phyloP scores from a whole-genome alignment of 2,888 invertebrate species.

The Limnephilus rhombicus region DNA sequence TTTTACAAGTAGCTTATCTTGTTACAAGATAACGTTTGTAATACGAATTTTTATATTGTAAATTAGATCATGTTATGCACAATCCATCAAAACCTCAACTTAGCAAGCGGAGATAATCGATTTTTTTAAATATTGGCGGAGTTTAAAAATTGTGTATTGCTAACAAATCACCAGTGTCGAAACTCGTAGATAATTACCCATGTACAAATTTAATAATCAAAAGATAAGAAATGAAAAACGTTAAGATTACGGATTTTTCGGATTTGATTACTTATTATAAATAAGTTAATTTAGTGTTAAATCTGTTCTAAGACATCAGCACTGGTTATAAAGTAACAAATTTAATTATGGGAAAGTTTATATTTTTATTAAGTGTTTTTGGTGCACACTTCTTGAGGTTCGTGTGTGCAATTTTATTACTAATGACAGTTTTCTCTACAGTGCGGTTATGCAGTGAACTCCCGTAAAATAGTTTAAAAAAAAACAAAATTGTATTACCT shows the following conservation, averaged over 20 bases:
- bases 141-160: too few species aligned
- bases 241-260: not conserved
- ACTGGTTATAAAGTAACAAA: not conserved
- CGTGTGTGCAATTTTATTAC: not conserved
- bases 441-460: too few species aligned
- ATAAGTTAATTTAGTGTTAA: not conserved
- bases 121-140: too few species aligned
- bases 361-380: not conserved
- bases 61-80: too few species aligned
- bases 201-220: not conserved
- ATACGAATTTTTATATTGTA: too few species aligned
- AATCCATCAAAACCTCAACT: too few species aligned
- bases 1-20: too few species aligned
- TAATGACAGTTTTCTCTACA: not conserved
- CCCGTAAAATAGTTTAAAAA: too few species aligned
- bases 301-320: not conserved
- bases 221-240: not conserved
- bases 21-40: too few species aligned
- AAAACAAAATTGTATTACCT: too few species aligned
- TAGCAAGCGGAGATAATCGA: too few species aligned
- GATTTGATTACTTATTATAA: not conserved
- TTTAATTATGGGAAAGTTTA: not conserved
- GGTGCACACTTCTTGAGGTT: not conserved
- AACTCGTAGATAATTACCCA: not conserved
- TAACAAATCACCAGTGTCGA: not conserved